Percentiles rank a stretch among this genome's conserved stretches.
Evolutionary conservation across 2,888 invertebrate genomes (phyloP).

Genomic region (Athripsodes cinereus): DNA sequence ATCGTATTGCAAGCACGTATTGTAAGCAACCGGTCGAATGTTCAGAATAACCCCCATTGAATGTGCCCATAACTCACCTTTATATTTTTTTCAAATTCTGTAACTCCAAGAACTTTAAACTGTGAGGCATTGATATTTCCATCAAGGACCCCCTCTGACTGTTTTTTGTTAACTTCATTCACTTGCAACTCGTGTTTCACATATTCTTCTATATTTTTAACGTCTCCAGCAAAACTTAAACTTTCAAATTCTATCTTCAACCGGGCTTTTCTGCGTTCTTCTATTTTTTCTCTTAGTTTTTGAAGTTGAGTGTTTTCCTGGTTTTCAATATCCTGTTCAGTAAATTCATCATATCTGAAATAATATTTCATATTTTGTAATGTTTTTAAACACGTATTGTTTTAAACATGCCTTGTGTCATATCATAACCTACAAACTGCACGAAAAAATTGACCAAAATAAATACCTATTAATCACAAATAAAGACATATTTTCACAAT

Average conservation of each 20-base stretch:
- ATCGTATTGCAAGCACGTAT: too few species aligned
- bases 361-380: background rate
- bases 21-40: too few species aligned
- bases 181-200: background rate
- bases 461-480: background rate
- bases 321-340: conserved; percentile 36
- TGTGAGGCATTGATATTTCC: conserved; percentile 32
- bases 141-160: background rate
- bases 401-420: too few species aligned
- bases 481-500: background rate
- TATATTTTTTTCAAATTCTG: conserved; percentile 51
- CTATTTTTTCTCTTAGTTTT: conserved; percentile 54
- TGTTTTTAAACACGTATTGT: background rate
- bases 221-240: too few species aligned
- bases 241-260: too few species aligned
- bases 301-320: conserved; percentile 54
- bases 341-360: conserved; percentile 44
- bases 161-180: background rate
- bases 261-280: conserved; percentile 46
- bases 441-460: too few species aligned
- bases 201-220: conserved; percentile 21
- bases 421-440: too few species aligned
- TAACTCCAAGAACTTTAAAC: conserved; percentile 64
- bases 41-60: too few species aligned
- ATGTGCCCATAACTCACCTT: too few species aligned